Base-by-base conservation (phyloP, 2,113 vertebrate species). In the Arothron firmamentum region DNA sequence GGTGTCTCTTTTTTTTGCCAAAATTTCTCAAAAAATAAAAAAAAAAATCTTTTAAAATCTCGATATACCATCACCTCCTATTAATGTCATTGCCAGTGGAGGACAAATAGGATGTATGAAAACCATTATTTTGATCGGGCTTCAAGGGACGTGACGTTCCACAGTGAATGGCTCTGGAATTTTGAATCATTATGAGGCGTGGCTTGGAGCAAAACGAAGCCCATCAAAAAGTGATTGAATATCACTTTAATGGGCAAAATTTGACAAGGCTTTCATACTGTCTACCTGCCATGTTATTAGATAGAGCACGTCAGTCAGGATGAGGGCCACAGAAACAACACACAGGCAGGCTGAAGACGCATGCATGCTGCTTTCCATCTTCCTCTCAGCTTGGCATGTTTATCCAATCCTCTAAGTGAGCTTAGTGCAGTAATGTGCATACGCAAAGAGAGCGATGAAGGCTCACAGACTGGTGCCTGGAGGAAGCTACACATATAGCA, bases 221-320 rank as follows among this genome's bases (percentile, higher is more conserved):
- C 75, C 88, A 85, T 89, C 83, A 89, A 77, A 85, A 78, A 77
- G 74, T 86, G 75, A 84, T 73, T 88, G 84, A 88, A 90, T 86
- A 89, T 90, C 70, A 79, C 88, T 89, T 89, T 90, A 90, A 89
- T 90, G 82, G 82, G 74, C 80, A 79, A 78, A 83, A 79, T 70
- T 68, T 65, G 67, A 71, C 58, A 28, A 79, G 88, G 83, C 85
- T 76, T 85, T 77, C 70, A 50, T 72, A 66, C 77, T 79, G 75
- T 78, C 78, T 82, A 82, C 81, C 88, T 90, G 88, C 75, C 90
- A 90, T 83, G 82, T 87, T 84, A 63, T 80, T 79, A 81, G 85
- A 88, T 75, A 73, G 80, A 82, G 68, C 72, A 52, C 81, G 86
- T 89, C 90, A 89, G 81, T 89, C 87, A 89, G 79, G 67, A 57